Evolutionary conservation across 2,113 vertebrate genomes (phyloP), one percentile per base, ranked within the genome.

Genomic region (Aspidoscelis tigris): DNA sequence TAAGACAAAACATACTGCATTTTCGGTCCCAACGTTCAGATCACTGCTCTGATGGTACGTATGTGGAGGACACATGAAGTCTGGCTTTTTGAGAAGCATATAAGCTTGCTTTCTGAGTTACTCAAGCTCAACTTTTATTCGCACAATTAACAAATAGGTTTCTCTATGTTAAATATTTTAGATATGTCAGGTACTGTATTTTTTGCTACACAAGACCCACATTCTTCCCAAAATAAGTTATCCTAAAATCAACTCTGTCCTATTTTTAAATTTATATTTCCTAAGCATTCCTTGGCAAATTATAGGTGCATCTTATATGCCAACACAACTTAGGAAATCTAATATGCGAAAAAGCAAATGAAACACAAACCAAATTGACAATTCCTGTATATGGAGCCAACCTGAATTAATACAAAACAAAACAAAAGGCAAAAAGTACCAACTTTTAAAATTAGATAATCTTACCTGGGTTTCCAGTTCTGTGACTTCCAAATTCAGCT

Each of bases 391-490:
- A 78, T n/a, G 6, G n/a, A 0, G 12, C 44, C 50, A 2, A 88
- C 65, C 22, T 4, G 39, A 24, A 8, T 44, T 78, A 1, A 73
- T 55, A 4, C 2, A 0, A n/a, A 87, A 66, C 7, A n/a, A 0
- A 47, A 44, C 33, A 33, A 33, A 33, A 33, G 33, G 2, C 12
- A 58, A 58, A 20, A 20, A 26, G 5, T 9, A 5, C 20, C 58
- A 7, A 22, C 14, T 69, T 68, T 9, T 21, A 87, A 26, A 61
- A 12, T 69, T 87, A 5, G 70, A 58, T 78, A 86, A 80, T 70
- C 93, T 26, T 93, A 99, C 99, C 98, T 99, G 99, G 1, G 98
- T 99, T 93, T 99, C 99, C 94, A 99, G 93, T 88, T 99, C 99
- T 14, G 99, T 98, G 89, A 99, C 99, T 93, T 99, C 99, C 74